Evolutionary conservation across 2,888 invertebrate species (phyloP), one percentile per base, ranked within the genome.

Genomic region (Pyrgus malvae): DNA sequence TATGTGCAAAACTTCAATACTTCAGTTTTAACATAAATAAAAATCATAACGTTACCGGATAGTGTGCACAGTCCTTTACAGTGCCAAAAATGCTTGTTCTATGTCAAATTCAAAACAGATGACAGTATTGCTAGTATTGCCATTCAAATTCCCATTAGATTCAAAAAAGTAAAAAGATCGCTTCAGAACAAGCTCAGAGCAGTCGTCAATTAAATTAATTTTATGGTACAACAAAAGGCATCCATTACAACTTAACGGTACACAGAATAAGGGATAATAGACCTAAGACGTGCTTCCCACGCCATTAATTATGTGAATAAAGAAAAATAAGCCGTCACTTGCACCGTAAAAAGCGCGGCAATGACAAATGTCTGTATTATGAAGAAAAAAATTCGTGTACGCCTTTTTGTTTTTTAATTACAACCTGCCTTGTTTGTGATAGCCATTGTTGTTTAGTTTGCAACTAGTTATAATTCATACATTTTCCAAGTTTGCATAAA

Each of bases 201-300:
- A 38, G 33, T 49, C 50, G 16, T 42, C 45, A 53, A 45, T 53
- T 51, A 44, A 51, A 17, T 53, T 53, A 44, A 53, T 53, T 53
- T 53, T 16, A 53, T 53, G 37, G 21, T 50, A 7, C 37, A 53
- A 53, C 53, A 53, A 53, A 53, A 44, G 45, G 21, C 31, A 40
- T 35, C 38, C 45, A 46, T 46, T 38, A 53, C 48, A 50, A 35
- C 33, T 42, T 48, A 59, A 59, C 58, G 56, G 57, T 55, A 33
- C 45, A 40, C 27, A 58, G 53, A 56, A 46, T 21, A 21, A 48
- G 38, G 44, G 45, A 55, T 62, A 61, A 61, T 51, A 51, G 44
- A 37, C 44, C 51, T 45, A 60, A 56, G 61, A 57, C 55, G 56
- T 29, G 53, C 56, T 61, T 64, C 64, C 61, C 63, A 64, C 63